Evolutionary conservation across 2,113 vertebrate genomes (phyloP).

Genomic region (Vulpes ferrilata): DNA sequence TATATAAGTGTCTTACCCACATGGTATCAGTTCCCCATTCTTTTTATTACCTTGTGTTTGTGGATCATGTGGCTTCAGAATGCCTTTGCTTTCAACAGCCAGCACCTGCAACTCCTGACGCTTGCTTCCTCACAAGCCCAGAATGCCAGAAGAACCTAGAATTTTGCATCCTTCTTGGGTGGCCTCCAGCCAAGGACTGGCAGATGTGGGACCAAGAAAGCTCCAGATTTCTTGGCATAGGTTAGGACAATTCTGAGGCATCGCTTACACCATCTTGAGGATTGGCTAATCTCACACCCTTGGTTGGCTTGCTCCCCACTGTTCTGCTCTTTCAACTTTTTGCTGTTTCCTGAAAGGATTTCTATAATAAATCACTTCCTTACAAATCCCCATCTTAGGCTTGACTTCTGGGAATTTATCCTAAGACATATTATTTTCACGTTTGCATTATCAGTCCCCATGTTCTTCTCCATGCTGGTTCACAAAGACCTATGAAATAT

Average conservation of each 20-base stretch:
- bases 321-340: neutral
- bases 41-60: neutral
- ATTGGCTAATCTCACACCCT: neutral
- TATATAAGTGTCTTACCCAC: neutral
- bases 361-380: neutral
- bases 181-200: neutral
- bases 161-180: neutral
- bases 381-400: neutral
- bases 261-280: neutral
- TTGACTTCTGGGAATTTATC: neutral
- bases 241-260: neutral
- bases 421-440: neutral
- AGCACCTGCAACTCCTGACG: neutral
- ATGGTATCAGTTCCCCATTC: rapidly evolving
- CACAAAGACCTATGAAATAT: neutral
- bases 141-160: neutral
- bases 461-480: neutral
- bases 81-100: neutral
- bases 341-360: neutral
- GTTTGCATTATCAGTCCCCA: neutral
- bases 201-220: neutral
- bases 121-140: neutral
- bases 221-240: neutral
- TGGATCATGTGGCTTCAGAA: neutral
- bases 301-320: neutral